Percentiles rank a stretch among this genome's conserved stretches.
These are phyloP conservation scores for Chloroclysta siterata DNA, from an alignment of 2,888 invertebrate genomes.

Conservation along the genomic window DNA sequence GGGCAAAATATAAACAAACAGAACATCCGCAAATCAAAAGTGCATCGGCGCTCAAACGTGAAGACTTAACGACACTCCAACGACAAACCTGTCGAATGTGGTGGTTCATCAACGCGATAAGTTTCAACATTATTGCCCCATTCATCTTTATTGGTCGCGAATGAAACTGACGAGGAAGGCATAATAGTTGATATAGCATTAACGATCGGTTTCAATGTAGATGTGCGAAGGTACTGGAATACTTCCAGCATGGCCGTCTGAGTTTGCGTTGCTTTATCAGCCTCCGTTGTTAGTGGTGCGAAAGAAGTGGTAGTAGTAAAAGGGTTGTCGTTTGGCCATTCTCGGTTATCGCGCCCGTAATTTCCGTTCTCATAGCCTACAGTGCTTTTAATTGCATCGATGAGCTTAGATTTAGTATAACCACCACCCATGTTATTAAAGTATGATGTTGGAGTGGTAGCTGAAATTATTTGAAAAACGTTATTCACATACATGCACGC, in stretches of 20 bases:
- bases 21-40: conserved; percentile 67
- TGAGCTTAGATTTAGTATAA: conserved; percentile 79
- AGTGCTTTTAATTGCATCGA: conserved; percentile 80
- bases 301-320: conserved; percentile 80
- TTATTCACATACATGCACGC: conserved; percentile 71
- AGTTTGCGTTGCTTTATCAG: conserved; percentile 78
- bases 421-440: conserved; percentile 78
- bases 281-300: conserved; percentile 72
- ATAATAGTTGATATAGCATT: conserved; percentile 71
- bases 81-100: conserved; percentile 83
- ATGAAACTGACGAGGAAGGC: conserved; percentile 66
- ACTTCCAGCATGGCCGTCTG: conserved; percentile 82
- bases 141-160: conserved; percentile 72
- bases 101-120: conserved; percentile 83
- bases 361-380: conserved; percentile 75
- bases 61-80: conserved; percentile 74
- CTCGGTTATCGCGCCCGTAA: conserved; percentile 72
- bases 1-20: conserved; percentile 32
- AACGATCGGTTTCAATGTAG: conserved; percentile 78
- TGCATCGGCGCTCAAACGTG: conserved; percentile 71
- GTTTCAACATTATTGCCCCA: conserved; percentile 81
- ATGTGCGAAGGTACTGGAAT: conserved; percentile 80
- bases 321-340: conserved; percentile 82
- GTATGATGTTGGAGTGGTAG: conserved; percentile 77
- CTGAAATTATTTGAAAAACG: conserved; percentile 74